Base-by-base conservation (phyloP, 1,140 invertebrate genomes). In the Microplitis demolitor region DNA sequence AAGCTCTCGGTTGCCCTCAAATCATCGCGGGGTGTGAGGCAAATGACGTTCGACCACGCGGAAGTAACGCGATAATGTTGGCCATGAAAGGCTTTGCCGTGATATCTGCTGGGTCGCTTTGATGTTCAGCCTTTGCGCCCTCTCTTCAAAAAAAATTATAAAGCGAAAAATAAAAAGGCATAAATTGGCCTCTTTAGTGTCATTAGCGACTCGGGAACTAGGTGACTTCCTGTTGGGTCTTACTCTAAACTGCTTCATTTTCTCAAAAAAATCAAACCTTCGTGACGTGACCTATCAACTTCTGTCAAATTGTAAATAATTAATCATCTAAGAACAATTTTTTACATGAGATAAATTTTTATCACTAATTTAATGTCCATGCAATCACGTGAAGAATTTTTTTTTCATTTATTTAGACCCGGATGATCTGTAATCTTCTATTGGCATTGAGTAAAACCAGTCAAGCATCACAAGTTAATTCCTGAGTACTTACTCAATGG, bases 41-140 rank as follows among this genome's bases (percentile, higher is more conserved):
- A 80, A 85, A 85, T 84, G 83, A 83, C 74, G 78, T 75, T 76
- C 79, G 77, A 64, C 78, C 81, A 82, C 77, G 79, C 77, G 78
- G 79, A 84, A 84, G 80, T 84, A 84, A 85, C 73, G 80, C 80
- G 84, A 83, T 84, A 85, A 85, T 85, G 77, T 74, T 72, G 77
- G 74, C 78, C 80, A 81, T 83, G 79, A 81, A 83, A 83, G 76
- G 75, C 80, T 73, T 51, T 70, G 74, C 74, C 71, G 74, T 79
- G 79, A 78, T 82, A 80, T 80, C 78, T 80, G 33, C 37, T 58
- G 76, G 66, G 66, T 24, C 69, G 79, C 83, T 84, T 84, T 84
- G 82, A 84, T 84, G 78, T 85, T 67, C 73, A 56, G 69, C 74
- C 78, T 69, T 75, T 76, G 66, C 63, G 50, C 37, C 58, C 70